A percentile compares a stretch with the other conserved stretches of the same genome.
Conservation (phyloP, 2,797 vertebrate genomes). For the Poeciliopsis presidionis region DNA sequence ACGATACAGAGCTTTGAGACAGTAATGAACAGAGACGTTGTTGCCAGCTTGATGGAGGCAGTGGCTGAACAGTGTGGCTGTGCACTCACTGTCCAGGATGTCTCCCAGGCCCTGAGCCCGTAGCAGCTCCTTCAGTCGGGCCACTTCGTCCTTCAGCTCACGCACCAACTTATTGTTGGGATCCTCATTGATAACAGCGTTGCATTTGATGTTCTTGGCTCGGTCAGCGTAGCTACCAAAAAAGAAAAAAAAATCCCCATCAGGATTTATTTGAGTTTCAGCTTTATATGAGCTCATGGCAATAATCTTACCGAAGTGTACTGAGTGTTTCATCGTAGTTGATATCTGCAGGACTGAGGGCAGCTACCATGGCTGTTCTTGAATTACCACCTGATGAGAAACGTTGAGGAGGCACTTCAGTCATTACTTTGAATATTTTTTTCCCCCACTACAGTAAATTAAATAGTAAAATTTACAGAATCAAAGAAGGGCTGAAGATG, state of each 20-base stretch:
- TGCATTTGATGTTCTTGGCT: conserved; percentile 98
- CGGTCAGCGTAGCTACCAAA: conserved; percentile 92
- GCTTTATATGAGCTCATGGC: neutral
- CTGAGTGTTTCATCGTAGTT: conserved; percentile 99
- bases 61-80: conserved; percentile 35
- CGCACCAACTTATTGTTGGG: conserved; percentile 97
- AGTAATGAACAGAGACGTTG: conserved; percentile 37
- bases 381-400: conserved; percentile 91
- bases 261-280: neutral
- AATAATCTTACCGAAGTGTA: conserved; percentile 89
- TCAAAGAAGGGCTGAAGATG: conserved; percentile 11
- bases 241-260: neutral
- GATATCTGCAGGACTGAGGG: conserved; percentile 97
- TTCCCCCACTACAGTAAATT: neutral
- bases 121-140: conserved; percentile 93
- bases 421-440: too few relatives aligned
- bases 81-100: conserved; percentile 97
- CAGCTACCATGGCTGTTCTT: conserved; percentile 98
- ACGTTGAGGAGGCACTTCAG: conserved; percentile 13
- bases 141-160: conserved; percentile 96
- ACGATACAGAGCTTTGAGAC: conserved; percentile 37
- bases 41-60: conserved; percentile 28
- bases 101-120: conserved; percentile 96
- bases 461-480: neutral
- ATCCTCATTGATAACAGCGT: conserved; percentile 98